phyloP scores from a whole-genome alignment of 2,113 vertebrate genomes.

The Chaenogobius annularis region DNA sequence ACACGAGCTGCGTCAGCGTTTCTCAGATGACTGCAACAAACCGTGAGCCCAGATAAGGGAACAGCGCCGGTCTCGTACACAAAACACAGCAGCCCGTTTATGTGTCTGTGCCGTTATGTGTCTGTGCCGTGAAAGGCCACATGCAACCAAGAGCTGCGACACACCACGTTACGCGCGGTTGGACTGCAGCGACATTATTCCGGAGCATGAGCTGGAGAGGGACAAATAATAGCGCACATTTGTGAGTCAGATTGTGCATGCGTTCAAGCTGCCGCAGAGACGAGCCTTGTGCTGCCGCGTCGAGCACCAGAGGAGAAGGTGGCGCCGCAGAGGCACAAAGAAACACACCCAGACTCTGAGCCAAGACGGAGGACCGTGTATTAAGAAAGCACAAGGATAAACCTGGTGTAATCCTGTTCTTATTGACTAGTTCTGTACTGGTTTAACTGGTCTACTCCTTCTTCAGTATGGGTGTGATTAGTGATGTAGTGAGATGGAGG shows the following conservation, averaged over 20 bases:
- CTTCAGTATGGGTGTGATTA: too few species aligned
- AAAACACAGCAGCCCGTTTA: not conserved
- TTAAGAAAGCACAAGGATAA: not conserved
- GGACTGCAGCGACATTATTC: not conserved
- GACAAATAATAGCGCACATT: constrained; percentile 36
- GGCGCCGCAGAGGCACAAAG: constrained; percentile 30
- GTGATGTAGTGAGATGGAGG: too few species aligned
- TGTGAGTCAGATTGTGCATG: constrained; percentile 20
- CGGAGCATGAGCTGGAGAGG: constrained; percentile 8
- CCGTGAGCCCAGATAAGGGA: not conserved
- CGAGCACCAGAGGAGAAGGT: constrained; percentile 31
- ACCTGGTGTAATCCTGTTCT: not conserved
- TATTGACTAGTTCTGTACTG: not conserved
- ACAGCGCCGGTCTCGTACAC: not conserved
- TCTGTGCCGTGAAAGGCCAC: constrained; percentile 6
- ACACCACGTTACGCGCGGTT: not conserved
- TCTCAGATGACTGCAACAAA: constrained; percentile 1
- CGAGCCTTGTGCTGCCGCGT: constrained; percentile 37
- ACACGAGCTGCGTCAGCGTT: constrained; percentile 6
- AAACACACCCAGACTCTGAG: constrained; percentile 13
- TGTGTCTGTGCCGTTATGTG: not conserved
- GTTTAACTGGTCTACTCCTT: too few species aligned
- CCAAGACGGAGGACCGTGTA: not conserved
- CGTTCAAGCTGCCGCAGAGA: constrained; percentile 45
- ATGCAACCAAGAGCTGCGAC: not conserved